These are phyloP conservation scores for Conchocele bisecta DNA, from an alignment of 2,888 invertebrate species.

Conservation along the genomic window DNA sequence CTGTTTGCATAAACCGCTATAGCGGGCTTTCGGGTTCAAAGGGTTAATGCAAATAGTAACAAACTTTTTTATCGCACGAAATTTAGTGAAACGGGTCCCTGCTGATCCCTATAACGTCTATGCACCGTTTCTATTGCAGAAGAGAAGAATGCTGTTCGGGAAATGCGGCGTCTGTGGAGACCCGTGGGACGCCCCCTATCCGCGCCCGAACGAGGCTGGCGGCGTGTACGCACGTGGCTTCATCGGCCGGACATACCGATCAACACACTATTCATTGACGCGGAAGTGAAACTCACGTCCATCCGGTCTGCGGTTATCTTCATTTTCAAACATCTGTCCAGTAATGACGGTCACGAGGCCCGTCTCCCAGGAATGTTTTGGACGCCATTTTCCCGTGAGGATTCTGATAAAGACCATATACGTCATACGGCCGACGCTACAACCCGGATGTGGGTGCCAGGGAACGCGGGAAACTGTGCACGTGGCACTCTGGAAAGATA, in stretches of 20 bases:
- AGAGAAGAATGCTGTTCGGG: slow-evolving; percentile 23
- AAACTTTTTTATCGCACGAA: no score
- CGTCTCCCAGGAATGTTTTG: slow-evolving; percentile 35
- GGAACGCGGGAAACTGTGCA: slow-evolving; percentile 23
- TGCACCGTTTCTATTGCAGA: slow-evolving; percentile 40
- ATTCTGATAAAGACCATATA: slow-evolving; percentile 22
- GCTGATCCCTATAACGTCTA: no score
- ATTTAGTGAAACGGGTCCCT: no score
- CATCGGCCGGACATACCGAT: slow-evolving; percentile 38
- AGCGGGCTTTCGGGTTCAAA: no score
- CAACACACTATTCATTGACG: slow-evolving; percentile 23
- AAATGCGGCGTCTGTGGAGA: slow-evolving; percentile 55
- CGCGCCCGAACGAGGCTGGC: slow-evolving; percentile 55
- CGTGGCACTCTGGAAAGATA: slow-evolving; percentile 42
- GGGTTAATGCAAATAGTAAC: no score
- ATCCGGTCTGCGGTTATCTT: slow-evolving; percentile 47
- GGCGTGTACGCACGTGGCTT: slow-evolving; percentile 49
- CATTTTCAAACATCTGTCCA: slow-evolving; percentile 44
- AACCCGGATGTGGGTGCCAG: slow-evolving; percentile 33
- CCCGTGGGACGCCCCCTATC: slow-evolving; percentile 37
- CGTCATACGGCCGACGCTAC: slow-evolving; percentile 44
- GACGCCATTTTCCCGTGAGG: slow-evolving; percentile 20
- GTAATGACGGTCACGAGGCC: slow-evolving; percentile 25
- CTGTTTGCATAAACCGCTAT: no score
- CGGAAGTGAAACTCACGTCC: slow-evolving; percentile 37